Percentiles rank a stretch among this genome's conserved stretches.
Conservation (phyloP, 2,797 vertebrate species). For the Thripadectes ignobilis region DNA sequence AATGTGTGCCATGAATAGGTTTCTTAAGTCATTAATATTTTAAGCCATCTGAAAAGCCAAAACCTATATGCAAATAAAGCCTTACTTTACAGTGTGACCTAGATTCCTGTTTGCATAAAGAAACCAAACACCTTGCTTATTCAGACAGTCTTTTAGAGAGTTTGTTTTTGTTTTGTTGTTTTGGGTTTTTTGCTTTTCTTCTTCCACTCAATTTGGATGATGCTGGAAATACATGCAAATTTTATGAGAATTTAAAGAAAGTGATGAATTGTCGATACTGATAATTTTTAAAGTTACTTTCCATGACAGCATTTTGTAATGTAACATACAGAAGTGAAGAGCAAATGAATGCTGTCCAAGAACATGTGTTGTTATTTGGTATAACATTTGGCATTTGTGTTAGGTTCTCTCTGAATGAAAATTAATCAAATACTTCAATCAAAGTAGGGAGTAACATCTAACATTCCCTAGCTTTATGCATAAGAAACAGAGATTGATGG, state of each 20-base stretch:
- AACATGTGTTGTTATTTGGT: background rate
- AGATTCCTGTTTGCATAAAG: background rate
- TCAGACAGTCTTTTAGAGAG: background rate
- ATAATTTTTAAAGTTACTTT: background rate
- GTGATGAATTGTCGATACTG: background rate
- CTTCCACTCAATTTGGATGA: background rate
- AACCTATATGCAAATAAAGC: background rate
- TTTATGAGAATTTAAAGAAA: background rate
- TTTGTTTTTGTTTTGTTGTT: background rate
- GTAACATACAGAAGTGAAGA: background rate
- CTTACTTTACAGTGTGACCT: background rate
- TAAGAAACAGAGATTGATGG: background rate
- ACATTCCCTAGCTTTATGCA: background rate
- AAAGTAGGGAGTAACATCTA: background rate
- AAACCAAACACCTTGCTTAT: background rate
- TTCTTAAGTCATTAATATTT: slow-evolving; percentile 3
- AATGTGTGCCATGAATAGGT: background rate
- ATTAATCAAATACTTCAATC: background rate
- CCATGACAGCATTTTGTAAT: background rate
- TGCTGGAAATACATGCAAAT: background rate
- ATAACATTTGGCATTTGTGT: background rate
- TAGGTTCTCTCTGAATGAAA: background rate
- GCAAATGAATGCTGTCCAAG: background rate
- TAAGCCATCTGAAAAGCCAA: background rate
- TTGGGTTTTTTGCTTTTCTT: background rate